Evolutionary conservation across 2,888 invertebrate species (phyloP), one percentile per base, ranked within the genome.

Genomic region (Scaptomyza polygonia): DNA sequence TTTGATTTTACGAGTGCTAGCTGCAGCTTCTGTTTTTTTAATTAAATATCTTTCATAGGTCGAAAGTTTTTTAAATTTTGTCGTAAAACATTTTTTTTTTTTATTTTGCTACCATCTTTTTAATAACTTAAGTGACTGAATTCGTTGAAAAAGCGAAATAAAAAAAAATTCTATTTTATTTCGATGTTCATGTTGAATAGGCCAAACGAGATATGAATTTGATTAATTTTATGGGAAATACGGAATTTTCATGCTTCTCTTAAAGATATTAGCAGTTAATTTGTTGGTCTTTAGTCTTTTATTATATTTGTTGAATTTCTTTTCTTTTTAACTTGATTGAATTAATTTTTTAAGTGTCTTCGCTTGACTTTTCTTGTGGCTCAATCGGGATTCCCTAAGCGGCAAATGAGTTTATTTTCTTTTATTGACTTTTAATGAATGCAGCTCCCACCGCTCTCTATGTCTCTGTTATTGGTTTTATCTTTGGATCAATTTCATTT

Each of bases 341-440:
- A 77, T 62, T 83, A 63, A 75, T 80, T 83, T 86, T 79, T 79
- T 72, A 75, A n/a, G 32, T 62, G 18, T 48, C 32, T 48, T 40
- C 65, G 49, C 11, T 12, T 49, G 32, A 54, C 63, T 61, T 77
- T 83, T 36, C 14, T 1, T 79, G 86, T 69, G 83, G 75, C 67
- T 77, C 72, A 81, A 86, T 83, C 86, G 21, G 21, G 21, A 21
- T 21, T n/a, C n/a, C n/a, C n/a, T n/a, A n/a, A n/a, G n/a, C n/a
- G n/a, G n/a, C n/a, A n/a, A n/a, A 21, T 25, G 84, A 75, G 84
- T 83, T 82, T 86, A 86, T 82, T 82, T 86, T 54, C 64, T 72
- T 83, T 86, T 75, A 81, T 83, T 72, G 78, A 25, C 54, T 77
- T 75, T 82, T 82, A 77, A 83, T 86, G 75, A 82, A 83, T 68